These are phyloP conservation scores for Plemyria rubiginata DNA, from an alignment of 2,888 invertebrate genomes.

Conservation along the genomic window DNA sequence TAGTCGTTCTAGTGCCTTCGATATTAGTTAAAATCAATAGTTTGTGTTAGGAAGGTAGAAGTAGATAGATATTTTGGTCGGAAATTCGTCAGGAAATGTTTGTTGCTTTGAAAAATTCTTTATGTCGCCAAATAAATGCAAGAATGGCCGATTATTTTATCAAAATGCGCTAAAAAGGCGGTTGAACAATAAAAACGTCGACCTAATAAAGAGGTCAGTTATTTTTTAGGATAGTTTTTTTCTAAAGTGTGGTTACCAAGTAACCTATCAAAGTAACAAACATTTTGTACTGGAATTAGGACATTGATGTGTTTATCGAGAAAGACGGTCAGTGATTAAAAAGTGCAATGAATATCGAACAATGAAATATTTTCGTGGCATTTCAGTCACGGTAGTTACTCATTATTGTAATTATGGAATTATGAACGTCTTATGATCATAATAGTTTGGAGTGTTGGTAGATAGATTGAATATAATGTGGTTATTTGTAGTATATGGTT, in stretches of 20 bases:
- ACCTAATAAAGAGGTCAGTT: slow-evolving; percentile 19
- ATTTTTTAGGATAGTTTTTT: slow-evolving; percentile 3
- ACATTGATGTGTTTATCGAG: slow-evolving; percentile 29
- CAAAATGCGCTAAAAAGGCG: neutral
- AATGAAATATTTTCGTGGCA: slow-evolving; percentile 41
- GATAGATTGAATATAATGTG: slow-evolving; percentile 74
- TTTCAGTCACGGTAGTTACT: slow-evolving; percentile 41
- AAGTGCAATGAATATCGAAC: slow-evolving; percentile 43
- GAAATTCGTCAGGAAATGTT: slow-evolving; percentile 17
- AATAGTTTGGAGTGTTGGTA: slow-evolving; percentile 58
- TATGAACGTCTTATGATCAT: slow-evolving; percentile 72
- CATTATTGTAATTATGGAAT: slow-evolving; percentile 46
- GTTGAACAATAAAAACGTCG: slow-evolving; percentile 19
- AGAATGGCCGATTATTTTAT: neutral
- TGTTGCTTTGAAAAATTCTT: slow-evolving; percentile 35
- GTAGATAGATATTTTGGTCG: slow-evolving; percentile 17
- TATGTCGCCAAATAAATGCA: slow-evolving; percentile 3
- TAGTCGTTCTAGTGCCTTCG: slow-evolving; percentile 80
- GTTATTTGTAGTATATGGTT: slow-evolving; percentile 67
- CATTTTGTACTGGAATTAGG: slow-evolving; percentile 6
- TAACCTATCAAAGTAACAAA: slow-evolving; percentile 19
- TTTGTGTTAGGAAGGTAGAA: slow-evolving; percentile 18
- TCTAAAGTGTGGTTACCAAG: slow-evolving; percentile 3
- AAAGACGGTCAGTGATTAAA: slow-evolving; percentile 25
- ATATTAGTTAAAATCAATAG: slow-evolving; percentile 48